Conservation (phyloP, 1,140 invertebrate species). For the Pissodes strobi region DNA sequence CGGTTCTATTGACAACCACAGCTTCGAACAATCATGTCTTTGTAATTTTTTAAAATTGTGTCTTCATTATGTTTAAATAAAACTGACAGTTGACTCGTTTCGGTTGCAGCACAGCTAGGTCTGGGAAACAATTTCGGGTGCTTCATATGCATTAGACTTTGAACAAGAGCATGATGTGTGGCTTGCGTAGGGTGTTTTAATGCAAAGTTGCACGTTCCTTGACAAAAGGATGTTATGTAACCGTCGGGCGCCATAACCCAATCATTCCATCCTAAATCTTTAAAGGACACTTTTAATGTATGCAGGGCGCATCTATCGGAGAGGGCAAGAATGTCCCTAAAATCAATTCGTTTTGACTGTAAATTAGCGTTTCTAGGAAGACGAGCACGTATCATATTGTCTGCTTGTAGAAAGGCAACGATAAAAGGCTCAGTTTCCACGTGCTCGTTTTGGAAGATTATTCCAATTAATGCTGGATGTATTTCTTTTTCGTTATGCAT, state of each 20-base stretch:
- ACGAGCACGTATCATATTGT: not conserved
- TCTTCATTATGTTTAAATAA: conserved; percentile 4
- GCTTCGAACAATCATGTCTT: conserved; percentile 8
- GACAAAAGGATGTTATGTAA: conserved; percentile 12
- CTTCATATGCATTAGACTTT: conserved; percentile 3
- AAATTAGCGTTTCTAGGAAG: not conserved
- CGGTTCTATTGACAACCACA: conserved; percentile 17
- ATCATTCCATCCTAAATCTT: conserved; percentile 7
- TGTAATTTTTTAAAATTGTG: conserved; percentile 15
- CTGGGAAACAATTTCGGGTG: not conserved
- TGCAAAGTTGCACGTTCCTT: conserved; percentile 11
- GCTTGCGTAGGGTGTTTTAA: not conserved
- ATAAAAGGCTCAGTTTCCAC: conserved; percentile 9
- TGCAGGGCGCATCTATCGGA: not conserved
- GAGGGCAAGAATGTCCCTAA: not conserved
- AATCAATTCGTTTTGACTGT: not conserved
- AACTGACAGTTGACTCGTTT: not conserved
- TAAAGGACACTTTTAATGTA: conserved; percentile 4
- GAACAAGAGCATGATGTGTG: conserved; percentile 7
- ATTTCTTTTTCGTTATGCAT: not conserved
- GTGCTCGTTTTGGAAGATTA: not conserved
- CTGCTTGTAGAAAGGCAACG: not conserved
- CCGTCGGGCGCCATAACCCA: conserved; percentile 14
- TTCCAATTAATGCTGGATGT: not conserved
- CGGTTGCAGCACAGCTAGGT: not conserved